phyloP scores from a whole-genome alignment of 2,888 invertebrate species.

The Deladenus siricidicola region DNA sequence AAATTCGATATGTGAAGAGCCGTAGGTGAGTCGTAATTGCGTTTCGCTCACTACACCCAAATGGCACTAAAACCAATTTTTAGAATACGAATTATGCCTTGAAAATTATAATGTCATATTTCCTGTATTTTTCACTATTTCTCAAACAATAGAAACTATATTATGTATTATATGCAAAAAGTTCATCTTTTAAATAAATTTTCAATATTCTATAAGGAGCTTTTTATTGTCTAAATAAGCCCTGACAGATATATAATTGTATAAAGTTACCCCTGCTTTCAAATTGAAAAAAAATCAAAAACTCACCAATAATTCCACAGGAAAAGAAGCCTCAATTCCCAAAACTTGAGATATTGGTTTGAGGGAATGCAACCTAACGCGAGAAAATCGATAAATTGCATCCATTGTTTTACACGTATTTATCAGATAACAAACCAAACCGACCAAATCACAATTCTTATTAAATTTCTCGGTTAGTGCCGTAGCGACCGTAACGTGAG shows the following conservation, averaged over 20 bases:
- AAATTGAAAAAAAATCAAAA: too few relatives aligned
- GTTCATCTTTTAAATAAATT: too few relatives aligned
- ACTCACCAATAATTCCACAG: conserved; percentile 19
- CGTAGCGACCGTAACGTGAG: conserved; percentile 35
- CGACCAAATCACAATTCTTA: conserved; percentile 31
- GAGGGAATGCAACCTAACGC: conserved; percentile 24
- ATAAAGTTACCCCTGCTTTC: too few relatives aligned
- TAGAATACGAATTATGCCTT: too few relatives aligned
- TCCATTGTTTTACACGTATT: conserved; percentile 25
- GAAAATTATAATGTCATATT: too few relatives aligned
- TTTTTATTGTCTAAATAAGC: too few relatives aligned
- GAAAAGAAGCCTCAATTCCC: conserved; percentile 17
- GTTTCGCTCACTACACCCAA: conserved; percentile 29
- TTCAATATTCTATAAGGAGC: too few relatives aligned
- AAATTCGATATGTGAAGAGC: conserved; percentile 36
- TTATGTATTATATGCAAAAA: too few relatives aligned
- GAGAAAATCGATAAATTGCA: conserved; percentile 30
- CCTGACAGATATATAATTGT: too few relatives aligned
- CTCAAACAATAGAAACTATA: too few relatives aligned
- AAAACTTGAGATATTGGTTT: conserved; percentile 15
- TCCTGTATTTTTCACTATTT: too few relatives aligned
- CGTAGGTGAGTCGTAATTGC: conserved; percentile 34
- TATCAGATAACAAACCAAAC: conserved; percentile 36
- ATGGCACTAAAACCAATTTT: conserved; percentile 25
- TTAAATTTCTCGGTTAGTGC: conserved; percentile 32